Base-by-base conservation (phyloP, 2,888 invertebrate genomes). In the Cantharis lateralis region DNA sequence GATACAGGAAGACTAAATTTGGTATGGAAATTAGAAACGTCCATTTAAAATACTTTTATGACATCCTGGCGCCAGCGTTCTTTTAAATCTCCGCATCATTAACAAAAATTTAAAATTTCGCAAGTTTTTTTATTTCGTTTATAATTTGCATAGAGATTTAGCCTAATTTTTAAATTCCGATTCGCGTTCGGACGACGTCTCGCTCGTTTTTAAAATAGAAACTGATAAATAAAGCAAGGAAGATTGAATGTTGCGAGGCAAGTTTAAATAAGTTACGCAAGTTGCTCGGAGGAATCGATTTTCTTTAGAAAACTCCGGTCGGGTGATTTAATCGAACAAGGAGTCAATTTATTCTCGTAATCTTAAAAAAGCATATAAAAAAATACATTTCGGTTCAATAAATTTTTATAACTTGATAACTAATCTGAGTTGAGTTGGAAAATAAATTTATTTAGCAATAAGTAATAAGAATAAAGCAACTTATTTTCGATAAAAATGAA, bases 361-460 rank as follows among this genome's bases (percentile, higher is more conserved):
- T 48, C 48, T 48, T 48, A 48, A 48, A 48, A 48, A 48, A 48
- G 48, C 48, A 48, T 48, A 48, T 48, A 48, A 48, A 48, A 48
- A 48, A 48, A 48, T 48, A 13, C 48, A 13, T 48, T 48, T 48
- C 48, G 48, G 48, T 48, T 48, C 48, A 48, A 48, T 48, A 48
- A 48, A 48, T 48, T 48, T 48, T 48, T 48, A 48, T 48, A 66
- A 66, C 24, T 66, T 66, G 18, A 66, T 20, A 66, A 24, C 64
- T 66, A 66, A 66, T 66, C 64, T 66, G 64, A 20, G 64, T 66
- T 20, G 64, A 18, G 64, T 66, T 66, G 64, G 24, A 72, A 74
- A 70, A 72, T 75, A 76, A 78, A 78, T 78, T 78, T 78, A 75
- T 75, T 72, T 68, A 61, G 70, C 70, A 70, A 74, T 78, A 78